Evolutionary conservation across 2,797 vertebrate genomes (phyloP).

Genomic region (Sebastes taczanowskii): DNA sequence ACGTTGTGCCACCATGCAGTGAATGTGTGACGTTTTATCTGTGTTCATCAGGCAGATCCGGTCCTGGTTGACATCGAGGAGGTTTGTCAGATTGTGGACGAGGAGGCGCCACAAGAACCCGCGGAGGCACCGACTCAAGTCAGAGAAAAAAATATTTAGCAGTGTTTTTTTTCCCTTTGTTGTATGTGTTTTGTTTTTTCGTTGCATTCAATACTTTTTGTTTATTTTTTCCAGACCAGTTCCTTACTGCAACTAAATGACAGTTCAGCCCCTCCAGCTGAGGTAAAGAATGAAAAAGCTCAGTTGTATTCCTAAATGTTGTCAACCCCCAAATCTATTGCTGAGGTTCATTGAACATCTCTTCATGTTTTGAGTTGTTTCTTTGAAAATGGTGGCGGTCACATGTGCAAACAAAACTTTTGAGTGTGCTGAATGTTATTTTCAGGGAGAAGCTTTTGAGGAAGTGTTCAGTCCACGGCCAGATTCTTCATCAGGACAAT

Average conservation of each 20-base stretch:
- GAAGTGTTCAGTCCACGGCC: constrained; percentile 40
- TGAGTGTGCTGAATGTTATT: not conserved
- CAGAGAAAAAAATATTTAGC: not conserved
- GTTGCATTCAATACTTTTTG: not conserved
- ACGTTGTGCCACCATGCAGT: not conserved
- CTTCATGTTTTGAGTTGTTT: not conserved
- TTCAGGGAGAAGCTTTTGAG: constrained; percentile 30
- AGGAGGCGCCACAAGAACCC: constrained; percentile 8
- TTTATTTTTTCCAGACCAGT: constrained; percentile 32
- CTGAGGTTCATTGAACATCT: not conserved
- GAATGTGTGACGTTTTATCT: constrained; percentile 3
- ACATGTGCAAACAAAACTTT: not conserved
- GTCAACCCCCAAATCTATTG: not conserved
- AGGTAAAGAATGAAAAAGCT: constrained; percentile 39
- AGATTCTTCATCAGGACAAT: not conserved
- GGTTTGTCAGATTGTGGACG: constrained; percentile 45
- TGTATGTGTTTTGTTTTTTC: not conserved
- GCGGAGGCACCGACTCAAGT: constrained; percentile 33
- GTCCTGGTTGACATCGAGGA: constrained; percentile 69
- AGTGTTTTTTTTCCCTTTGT: not conserved
- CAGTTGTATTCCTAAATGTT: not conserved
- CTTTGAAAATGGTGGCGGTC: not conserved
- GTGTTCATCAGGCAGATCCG: constrained; percentile 67
- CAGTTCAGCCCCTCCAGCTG: not conserved
- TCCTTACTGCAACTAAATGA: constrained; percentile 54